phyloP scores from a whole-genome alignment of 1,140 invertebrate species.

The Drosophila sproati region DNA sequence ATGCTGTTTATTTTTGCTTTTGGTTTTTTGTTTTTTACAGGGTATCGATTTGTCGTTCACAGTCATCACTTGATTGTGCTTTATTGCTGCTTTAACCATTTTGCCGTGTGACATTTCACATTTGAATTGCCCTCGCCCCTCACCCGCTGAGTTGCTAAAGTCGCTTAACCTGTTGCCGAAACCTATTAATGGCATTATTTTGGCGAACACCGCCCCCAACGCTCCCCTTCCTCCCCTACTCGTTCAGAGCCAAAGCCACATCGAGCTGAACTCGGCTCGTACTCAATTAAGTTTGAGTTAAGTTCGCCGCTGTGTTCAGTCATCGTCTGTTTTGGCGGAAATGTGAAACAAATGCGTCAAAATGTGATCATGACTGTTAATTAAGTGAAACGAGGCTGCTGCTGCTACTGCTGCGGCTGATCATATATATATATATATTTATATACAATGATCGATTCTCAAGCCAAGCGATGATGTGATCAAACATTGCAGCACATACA shows the following conservation, averaged over 20 bases:
- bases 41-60: conserved; percentile 2
- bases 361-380: conserved; percentile 54
- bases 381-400: conserved; percentile 50
- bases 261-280: neutral
- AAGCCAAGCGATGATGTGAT: conserved; percentile 18
- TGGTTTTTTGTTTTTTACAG: neutral
- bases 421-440: conserved; percentile 6
- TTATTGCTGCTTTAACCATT: conserved; percentile 29
- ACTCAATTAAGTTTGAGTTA: conserved; percentile 29
- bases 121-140: conserved; percentile 22
- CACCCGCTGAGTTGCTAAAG: conserved; percentile 28
- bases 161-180: conserved; percentile 65
- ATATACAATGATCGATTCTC: conserved; percentile 1
- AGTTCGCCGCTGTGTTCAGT: conserved; percentile 10
- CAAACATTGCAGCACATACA: neutral
- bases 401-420: neutral
- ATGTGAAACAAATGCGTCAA: conserved; percentile 48
- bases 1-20: no score
- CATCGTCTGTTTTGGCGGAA: conserved; percentile 34
- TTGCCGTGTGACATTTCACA: conserved; percentile 39
- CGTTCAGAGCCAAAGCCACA: neutral
- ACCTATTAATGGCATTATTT: conserved; percentile 56
- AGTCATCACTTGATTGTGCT: neutral
- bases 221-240: neutral
- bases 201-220: neutral